These are phyloP conservation scores for Whitmania pigra DNA, from an alignment of 1,140 invertebrate genomes.

Conservation along the genomic window DNA sequence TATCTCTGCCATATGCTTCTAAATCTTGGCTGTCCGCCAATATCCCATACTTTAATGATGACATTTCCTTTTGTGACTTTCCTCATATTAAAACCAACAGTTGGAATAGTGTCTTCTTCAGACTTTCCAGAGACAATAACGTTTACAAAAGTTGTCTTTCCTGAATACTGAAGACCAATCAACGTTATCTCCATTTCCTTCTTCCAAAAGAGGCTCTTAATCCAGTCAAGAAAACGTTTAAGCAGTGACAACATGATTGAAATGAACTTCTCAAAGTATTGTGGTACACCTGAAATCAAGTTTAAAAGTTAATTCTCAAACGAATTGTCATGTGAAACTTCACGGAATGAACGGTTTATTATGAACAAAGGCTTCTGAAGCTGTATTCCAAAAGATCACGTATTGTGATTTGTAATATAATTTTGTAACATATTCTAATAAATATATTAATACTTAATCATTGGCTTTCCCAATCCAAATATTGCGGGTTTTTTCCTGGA, in stretches of 20 bases:
- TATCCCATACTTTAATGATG: conserved; percentile 98
- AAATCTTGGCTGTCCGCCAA: conserved; percentile 95
- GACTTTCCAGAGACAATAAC: conserved; percentile 97
- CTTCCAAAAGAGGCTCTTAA: conserved; percentile 98
- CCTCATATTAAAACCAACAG: conserved; percentile 98
- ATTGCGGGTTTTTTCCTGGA: too few species aligned
- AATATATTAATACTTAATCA: too few species aligned
- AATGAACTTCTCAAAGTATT: not conserved
- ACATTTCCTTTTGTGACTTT: conserved; percentile 99
- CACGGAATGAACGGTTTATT: too few species aligned
- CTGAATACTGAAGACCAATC: conserved; percentile 94
- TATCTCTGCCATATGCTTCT: conserved; percentile 99
- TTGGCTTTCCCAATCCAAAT: too few species aligned
- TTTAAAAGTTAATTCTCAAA: not conserved
- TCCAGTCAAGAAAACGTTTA: conserved; percentile 96
- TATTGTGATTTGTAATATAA: too few species aligned
- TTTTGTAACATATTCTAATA: too few species aligned
- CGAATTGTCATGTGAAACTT: too few species aligned
- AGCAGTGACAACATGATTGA: conserved; percentile 83
- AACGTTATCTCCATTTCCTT: conserved; percentile 99
- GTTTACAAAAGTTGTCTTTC: conserved; percentile 99
- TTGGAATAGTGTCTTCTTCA: conserved; percentile 99
- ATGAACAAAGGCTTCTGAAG: too few species aligned
- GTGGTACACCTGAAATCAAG: not conserved
- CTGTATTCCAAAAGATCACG: too few species aligned